phyloP scores from a whole-genome alignment of 2,888 invertebrate genomes.

The Leptothorax acervorum region DNA sequence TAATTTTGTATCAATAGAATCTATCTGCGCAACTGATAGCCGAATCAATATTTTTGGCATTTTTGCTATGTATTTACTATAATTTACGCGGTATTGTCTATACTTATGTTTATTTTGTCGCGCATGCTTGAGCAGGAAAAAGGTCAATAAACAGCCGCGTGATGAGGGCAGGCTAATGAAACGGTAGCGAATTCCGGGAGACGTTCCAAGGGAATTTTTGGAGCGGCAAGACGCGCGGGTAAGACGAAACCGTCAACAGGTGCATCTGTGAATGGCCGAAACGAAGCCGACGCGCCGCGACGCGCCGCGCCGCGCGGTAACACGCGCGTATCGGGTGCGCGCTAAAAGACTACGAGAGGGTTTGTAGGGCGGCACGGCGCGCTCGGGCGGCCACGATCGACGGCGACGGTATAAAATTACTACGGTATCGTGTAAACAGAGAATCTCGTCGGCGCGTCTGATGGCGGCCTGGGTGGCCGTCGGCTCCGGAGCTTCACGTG shows the following conservation, averaged over 20 bases:
- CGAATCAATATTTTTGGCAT: no score
- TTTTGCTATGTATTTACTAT: no score
- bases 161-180: not conserved
- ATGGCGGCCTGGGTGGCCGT: slow-evolving; percentile 84
- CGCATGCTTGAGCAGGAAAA: not conserved
- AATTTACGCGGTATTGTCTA: not conserved
- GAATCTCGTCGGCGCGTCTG: slow-evolving; percentile 83
- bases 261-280: slow-evolving; percentile 36
- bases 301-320: not conserved
- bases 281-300: slow-evolving; percentile 8
- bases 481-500: slow-evolving; percentile 77
- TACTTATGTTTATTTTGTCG: slow-evolving; percentile 1
- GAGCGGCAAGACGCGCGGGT: not conserved
- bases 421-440: slow-evolving; percentile 83
- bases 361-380: slow-evolving; percentile 62
- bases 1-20: no score
- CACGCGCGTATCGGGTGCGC: slow-evolving; percentile 50
- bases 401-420: slow-evolving; percentile 84
- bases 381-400: slow-evolving; percentile 77
- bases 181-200: not conserved
- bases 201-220: not conserved
- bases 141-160: not conserved
- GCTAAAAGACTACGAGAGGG: slow-evolving; percentile 58
- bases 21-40: no score
- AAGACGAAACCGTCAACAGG: slow-evolving; percentile 49